Evolutionary conservation across 2,797 vertebrate genomes (phyloP).

Genomic region (Tinamus major): DNA sequence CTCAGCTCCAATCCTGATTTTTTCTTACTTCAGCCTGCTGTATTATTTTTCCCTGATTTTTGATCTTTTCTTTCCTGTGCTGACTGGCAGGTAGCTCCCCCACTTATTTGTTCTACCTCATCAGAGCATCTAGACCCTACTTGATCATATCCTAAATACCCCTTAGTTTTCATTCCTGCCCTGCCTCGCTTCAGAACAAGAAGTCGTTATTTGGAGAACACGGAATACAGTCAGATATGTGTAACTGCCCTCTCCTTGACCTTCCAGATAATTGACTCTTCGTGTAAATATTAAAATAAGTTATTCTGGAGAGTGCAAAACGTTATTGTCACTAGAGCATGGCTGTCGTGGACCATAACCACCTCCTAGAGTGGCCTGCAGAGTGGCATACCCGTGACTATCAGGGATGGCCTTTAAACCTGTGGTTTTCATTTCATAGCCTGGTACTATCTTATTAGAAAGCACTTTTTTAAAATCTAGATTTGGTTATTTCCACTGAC

Average conservation of each 20-base stretch:
- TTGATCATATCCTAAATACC: accelerated
- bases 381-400: background rate
- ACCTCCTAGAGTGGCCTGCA: background rate
- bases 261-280: background rate
- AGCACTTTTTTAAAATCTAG: background rate
- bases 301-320: background rate
- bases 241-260: background rate
- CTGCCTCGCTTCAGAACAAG: background rate
- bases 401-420: background rate
- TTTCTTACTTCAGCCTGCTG: background rate
- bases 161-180: background rate
- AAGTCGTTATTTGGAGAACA: background rate
- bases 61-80: background rate
- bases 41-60: background rate
- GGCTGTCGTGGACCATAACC: background rate
- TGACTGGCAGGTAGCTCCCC: background rate
- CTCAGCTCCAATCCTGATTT: accelerated
- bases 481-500: background rate
- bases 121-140: background rate
- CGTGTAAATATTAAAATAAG: background rate
- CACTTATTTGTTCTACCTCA: background rate
- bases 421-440: background rate
- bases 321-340: background rate
- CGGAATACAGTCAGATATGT: background rate
- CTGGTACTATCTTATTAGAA: background rate